Conservation (phyloP, 2,888 invertebrate genomes). For the Ariolimax columbianus region DNA sequence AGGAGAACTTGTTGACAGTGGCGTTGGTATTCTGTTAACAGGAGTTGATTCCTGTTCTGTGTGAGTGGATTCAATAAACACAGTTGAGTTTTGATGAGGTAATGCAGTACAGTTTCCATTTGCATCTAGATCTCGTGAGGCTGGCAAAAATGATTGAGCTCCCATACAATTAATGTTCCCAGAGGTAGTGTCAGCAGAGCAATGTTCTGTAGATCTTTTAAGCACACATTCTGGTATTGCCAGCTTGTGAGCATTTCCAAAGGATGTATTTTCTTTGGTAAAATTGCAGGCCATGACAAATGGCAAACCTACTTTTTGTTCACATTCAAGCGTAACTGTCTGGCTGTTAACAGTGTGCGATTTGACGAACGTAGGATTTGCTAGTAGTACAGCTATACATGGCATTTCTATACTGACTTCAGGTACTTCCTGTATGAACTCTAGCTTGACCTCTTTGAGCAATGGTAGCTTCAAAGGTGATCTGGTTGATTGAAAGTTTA, state of each 20-base stretch:
- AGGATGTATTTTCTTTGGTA: neutral
- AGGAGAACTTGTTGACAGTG: conserved; percentile 17
- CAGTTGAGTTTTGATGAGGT: neutral
- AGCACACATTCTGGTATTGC: neutral
- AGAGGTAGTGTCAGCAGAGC: neutral
- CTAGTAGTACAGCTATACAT: neutral
- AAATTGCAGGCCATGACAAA: neutral
- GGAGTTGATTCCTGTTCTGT: neutral
- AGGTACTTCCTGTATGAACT: no score
- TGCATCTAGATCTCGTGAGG: neutral
- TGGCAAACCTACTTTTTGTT: neutral
- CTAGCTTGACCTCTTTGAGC: no score
- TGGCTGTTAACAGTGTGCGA: neutral
- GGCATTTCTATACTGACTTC: no score
- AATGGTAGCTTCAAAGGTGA: no score
- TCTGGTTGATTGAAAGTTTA: neutral
- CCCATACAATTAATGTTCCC: neutral
- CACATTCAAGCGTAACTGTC: neutral
- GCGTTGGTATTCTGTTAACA: neutral
- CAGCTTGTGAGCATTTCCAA: neutral
- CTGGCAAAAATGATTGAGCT: neutral
- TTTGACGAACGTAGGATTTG: no score
- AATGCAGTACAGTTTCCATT: neutral
- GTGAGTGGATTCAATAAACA: neutral
- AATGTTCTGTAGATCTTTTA: neutral